phyloP scores from a whole-genome alignment of 2,888 invertebrate genomes.

The Pycnomerus fuliginosus region DNA sequence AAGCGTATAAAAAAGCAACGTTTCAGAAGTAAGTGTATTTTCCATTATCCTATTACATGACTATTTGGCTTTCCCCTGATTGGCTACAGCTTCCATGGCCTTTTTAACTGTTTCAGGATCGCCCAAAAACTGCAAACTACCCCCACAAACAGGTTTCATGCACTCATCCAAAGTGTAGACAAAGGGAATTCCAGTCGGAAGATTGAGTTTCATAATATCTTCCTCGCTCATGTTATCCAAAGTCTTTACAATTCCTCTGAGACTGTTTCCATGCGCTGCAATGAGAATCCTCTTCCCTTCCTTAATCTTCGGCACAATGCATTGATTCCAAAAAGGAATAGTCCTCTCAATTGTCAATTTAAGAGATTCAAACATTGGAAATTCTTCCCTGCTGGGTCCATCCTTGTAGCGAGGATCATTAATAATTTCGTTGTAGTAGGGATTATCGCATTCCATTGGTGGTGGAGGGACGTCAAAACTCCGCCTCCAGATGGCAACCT shows the following conservation, averaged over 20 bases:
- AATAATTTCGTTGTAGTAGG: slow-evolving; percentile 72
- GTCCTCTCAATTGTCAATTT: slow-evolving; percentile 80
- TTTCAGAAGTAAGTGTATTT: too few species aligned
- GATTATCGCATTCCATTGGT: slow-evolving; percentile 73
- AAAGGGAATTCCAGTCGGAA: slow-evolving; percentile 67
- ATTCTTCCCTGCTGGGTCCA: slow-evolving; percentile 68
- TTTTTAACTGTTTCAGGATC: slow-evolving; percentile 76
- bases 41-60: slow-evolving; percentile 2
- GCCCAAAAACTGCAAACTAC: slow-evolving; percentile 73
- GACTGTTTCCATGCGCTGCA: slow-evolving; percentile 84
- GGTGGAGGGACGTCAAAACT: slow-evolving; percentile 83
- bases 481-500: slow-evolving; percentile 79
- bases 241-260: slow-evolving; percentile 83
- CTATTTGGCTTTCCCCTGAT: slow-evolving; percentile 74
- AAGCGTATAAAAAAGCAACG: too few species aligned
- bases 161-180: slow-evolving; percentile 70
- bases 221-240: slow-evolving; percentile 67
- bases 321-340: slow-evolving; percentile 83
- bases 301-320: slow-evolving; percentile 76
- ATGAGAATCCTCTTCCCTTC: slow-evolving; percentile 77
- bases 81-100: slow-evolving; percentile 74
- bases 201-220: slow-evolving; percentile 60
- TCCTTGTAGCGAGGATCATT: slow-evolving; percentile 74
- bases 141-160: slow-evolving; percentile 61
- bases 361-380: slow-evolving; percentile 81